Conservation (phyloP, 2,113 vertebrate species). For the Tupaia chinensis region DNA sequence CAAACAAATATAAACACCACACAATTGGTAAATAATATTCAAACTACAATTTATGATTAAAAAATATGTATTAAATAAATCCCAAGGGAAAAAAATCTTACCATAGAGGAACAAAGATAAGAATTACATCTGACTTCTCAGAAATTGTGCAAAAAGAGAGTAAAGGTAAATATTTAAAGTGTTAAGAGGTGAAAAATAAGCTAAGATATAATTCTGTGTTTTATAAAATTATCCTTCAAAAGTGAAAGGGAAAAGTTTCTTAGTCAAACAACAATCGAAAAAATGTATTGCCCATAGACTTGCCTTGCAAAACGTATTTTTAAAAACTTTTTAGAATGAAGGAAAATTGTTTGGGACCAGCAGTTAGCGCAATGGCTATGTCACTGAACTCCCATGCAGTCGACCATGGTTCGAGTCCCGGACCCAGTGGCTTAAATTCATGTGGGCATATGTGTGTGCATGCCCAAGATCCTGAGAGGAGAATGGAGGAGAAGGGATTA, state of each 20-base stretch:
- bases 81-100: neutral
- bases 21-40: neutral
- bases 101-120: neutral
- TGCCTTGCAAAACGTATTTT: neutral
- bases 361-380: too few species aligned
- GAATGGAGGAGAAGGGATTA: too few species aligned
- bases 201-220: neutral
- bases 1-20: neutral
- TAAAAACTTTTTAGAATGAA: neutral
- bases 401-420: too few species aligned
- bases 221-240: neutral
- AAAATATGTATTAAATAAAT: neutral
- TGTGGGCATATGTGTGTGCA: too few species aligned
- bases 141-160: neutral
- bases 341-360: neutral
- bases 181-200: neutral
- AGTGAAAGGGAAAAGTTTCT: neutral
- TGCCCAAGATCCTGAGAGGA: too few species aligned
- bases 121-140: neutral
- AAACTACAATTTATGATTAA: neutral
- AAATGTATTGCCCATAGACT: neutral
- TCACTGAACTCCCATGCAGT: too few species aligned
- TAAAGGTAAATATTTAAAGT: neutral
- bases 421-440: too few species aligned
- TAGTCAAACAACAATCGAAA: neutral